A percentile compares a stretch with the other conserved stretches of the same genome.
Evolutionary conservation across 2,113 vertebrate genomes (phyloP).

Genomic region (Barbus barbus): DNA sequence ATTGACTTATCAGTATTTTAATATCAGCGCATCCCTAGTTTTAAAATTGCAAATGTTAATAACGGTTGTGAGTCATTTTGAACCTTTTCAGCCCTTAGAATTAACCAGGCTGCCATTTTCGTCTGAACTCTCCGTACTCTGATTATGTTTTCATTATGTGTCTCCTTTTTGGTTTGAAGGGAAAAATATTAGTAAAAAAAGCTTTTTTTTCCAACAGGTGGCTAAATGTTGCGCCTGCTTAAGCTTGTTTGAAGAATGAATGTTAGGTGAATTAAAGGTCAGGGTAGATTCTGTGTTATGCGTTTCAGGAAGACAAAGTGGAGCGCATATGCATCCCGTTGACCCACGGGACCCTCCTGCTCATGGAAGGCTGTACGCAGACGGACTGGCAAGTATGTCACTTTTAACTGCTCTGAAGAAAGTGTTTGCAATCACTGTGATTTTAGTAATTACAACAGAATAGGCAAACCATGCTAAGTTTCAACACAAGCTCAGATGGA

Average conservation of each 20-base stretch:
- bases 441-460: neutral
- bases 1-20: neutral
- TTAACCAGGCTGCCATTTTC: neutral
- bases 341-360: slow-evolving; percentile 85
- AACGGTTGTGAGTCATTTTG: neutral
- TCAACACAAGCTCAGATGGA: neutral
- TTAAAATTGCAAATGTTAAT: neutral
- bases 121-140: neutral
- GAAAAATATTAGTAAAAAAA: neutral
- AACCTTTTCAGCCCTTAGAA: neutral
- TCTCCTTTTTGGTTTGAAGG: neutral
- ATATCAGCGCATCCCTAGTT: neutral
- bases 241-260: neutral
- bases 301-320: slow-evolving; percentile 82
- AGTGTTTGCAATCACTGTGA: neutral
- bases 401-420: neutral
- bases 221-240: neutral
- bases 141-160: neutral
- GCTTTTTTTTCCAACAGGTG: neutral
- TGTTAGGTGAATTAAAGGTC: neutral
- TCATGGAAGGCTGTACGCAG: slow-evolving; percentile 94
- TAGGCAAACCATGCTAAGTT: neutral
- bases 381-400: slow-evolving; percentile 90
- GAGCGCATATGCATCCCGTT: slow-evolving; percentile 84
- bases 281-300: slow-evolving; percentile 22